Conservation (phyloP, 2,113 vertebrate genomes). For the Ursus arctos region DNA sequence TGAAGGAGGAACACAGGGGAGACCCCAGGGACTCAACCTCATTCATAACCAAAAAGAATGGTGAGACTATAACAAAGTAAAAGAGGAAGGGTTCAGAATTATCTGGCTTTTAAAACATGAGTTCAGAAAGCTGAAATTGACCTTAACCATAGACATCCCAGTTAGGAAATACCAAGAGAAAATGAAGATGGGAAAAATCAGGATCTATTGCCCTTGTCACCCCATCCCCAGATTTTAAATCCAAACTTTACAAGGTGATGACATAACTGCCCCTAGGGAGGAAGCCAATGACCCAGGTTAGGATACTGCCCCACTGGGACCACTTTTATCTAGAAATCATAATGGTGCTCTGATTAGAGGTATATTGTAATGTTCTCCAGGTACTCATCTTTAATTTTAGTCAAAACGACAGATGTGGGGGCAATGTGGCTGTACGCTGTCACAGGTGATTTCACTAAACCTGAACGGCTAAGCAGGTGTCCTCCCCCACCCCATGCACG, state of each 20-base stretch:
- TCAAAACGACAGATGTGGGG: not conserved
- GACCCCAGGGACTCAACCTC: not conserved
- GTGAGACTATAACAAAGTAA: no score
- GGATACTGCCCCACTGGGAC: not conserved
- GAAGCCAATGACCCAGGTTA: not conserved
- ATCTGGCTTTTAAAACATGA: not conserved
- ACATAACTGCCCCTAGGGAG: not conserved
- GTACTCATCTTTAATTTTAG: constrained; percentile 21
- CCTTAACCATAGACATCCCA: not conserved
- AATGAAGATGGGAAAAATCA: not conserved
- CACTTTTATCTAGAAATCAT: not conserved
- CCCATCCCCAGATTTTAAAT: not conserved
- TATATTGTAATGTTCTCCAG: not conserved
- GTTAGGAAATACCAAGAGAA: not conserved
- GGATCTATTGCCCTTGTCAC: not conserved
- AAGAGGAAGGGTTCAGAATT: not conserved
- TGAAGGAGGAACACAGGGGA: not conserved
- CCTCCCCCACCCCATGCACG: rapidly evolving
- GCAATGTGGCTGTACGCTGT: not conserved
- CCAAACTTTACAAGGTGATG: not conserved
- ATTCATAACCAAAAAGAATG: not conserved
- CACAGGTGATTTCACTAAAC: not conserved
- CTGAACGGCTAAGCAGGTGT: not conserved
- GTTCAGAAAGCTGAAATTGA: not conserved
- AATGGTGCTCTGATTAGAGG: not conserved